Base-by-base conservation (phyloP, 2,888 invertebrate species). In the Amorpha juglandis region DNA sequence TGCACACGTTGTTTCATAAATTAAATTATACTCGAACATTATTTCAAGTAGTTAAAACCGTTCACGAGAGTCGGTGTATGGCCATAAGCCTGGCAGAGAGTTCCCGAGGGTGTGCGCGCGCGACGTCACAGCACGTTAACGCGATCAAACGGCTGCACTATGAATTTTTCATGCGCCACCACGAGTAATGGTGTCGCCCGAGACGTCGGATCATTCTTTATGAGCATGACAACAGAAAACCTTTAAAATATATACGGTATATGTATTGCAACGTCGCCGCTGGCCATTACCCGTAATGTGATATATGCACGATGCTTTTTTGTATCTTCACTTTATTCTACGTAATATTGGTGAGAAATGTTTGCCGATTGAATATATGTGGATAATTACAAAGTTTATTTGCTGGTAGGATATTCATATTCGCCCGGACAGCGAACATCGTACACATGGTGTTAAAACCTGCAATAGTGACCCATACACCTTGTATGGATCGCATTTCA, bases 201-300 rank as follows among this genome's bases (percentile, higher is more conserved):
- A 89, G 88, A 89, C 89, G 81, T 74, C 79, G 90, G 88, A 91
- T 92, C 92, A 92, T 92, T 92, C 91, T 93, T 93, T 92, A 92
- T 90, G 92, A 91, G 84, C 82, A n/a, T 84, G 89, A 91, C 90
- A 89, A 88, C 88, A 78, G 82, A 83, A 58, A 79, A 81, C 86
- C 83, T 87, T 88, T 88, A 87, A 89, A 87, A 87, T 50, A 88
- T 88, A 89, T 89, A 89, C 80, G 80, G 79, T 82, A 82, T 83
- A 81, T 83, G 79, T 81, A 77, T 72, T 72, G 71, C 74, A 58
- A 69, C 70, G 70, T 52, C 63, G 27, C 27, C 21, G 52, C 8
- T 21, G 52, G 27, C 53, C 52, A 52, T 52, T 63, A 21, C n/a
- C 45, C 1, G 48, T 63, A 63, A 48, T 58, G 38, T 58, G 38